Evolutionary conservation across 37 sponge, comb jelly and placozoan genomes (phyloP).

Genomic region (Geodia barretti): DNA sequence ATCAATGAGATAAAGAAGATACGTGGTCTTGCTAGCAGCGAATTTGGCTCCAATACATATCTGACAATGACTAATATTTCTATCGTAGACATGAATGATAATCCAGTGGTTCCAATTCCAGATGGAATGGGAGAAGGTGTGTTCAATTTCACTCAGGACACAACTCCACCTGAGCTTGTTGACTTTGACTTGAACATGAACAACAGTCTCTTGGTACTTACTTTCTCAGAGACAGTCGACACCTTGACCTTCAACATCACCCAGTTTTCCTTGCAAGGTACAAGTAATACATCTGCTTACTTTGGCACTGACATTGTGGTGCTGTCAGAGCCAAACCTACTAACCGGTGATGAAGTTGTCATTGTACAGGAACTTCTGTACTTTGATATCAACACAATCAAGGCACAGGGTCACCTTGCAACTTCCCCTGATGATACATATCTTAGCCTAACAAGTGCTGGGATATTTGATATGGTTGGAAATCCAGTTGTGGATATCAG

Average conservation of each 20-base stretch:
- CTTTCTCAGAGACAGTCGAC: slow-evolving; percentile 89
- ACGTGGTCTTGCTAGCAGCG: slow-evolving; percentile 59
- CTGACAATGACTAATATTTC: slow-evolving; percentile 55
- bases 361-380: slow-evolving; percentile 52
- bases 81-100: slow-evolving; percentile 84
- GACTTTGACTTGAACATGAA: slow-evolving; percentile 78
- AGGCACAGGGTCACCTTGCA: slow-evolving; percentile 61
- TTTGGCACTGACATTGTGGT: slow-evolving; percentile 39
- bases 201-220: slow-evolving; percentile 55
- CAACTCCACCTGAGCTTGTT: slow-evolving; percentile 67
- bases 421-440: slow-evolving; percentile 64
- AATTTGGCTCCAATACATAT: slow-evolving; percentile 61
- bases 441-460: slow-evolving; percentile 47
- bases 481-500: slow-evolving; percentile 62
- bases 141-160: slow-evolving; percentile 72
- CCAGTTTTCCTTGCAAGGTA: slow-evolving; percentile 73
- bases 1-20: slow-evolving; percentile 88
- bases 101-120: slow-evolving; percentile 48
- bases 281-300: background rate
- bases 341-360: slow-evolving; percentile 66
- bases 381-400: slow-evolving; percentile 80
- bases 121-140: slow-evolving; percentile 48
- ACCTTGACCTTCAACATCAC: slow-evolving; percentile 63
- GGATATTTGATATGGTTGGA: slow-evolving; percentile 81
- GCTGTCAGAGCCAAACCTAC: slow-evolving; percentile 36